Evolutionary conservation across 2,888 invertebrate genomes (phyloP).

Genomic region (Agriopis marginaria): DNA sequence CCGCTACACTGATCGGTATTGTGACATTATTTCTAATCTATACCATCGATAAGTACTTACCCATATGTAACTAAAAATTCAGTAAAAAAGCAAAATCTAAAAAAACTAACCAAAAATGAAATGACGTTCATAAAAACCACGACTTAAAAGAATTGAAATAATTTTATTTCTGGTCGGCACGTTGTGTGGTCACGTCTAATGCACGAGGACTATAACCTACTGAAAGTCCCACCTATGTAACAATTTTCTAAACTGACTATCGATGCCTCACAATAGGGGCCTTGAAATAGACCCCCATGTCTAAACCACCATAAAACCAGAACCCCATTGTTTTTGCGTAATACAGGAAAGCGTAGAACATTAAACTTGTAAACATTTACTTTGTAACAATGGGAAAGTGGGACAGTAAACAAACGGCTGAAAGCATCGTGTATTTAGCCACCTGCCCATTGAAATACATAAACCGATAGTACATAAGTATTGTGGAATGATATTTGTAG

Average conservation of each 20-base stretch:
- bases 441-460: conserved; percentile 11
- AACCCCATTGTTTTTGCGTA: conserved; percentile 39
- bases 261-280: conserved; percentile 38
- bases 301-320: conserved; percentile 38
- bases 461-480: background rate
- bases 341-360: conserved; percentile 32
- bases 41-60: too few species aligned
- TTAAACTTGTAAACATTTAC: conserved; percentile 32
- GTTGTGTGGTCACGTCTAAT: background rate
- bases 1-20: too few species aligned
- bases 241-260: conserved; percentile 19
- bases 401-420: conserved; percentile 5
- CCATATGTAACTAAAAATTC: too few species aligned
- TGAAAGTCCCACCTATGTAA: conserved; percentile 20
- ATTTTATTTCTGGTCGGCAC: too few species aligned
- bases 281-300: conserved; percentile 40
- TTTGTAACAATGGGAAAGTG: conserved; percentile 31
- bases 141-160: background rate
- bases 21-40: too few species aligned
- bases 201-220: conserved; percentile 2
- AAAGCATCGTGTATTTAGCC: background rate
- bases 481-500: too few species aligned
- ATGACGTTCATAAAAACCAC: too few species aligned
- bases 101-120: too few species aligned
- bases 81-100: too few species aligned